Percentiles rank a stretch among this genome's conserved stretches.
Evolutionary conservation across 2,888 invertebrate species (phyloP).

Genomic region (Trissoscelio sp.): DNA sequence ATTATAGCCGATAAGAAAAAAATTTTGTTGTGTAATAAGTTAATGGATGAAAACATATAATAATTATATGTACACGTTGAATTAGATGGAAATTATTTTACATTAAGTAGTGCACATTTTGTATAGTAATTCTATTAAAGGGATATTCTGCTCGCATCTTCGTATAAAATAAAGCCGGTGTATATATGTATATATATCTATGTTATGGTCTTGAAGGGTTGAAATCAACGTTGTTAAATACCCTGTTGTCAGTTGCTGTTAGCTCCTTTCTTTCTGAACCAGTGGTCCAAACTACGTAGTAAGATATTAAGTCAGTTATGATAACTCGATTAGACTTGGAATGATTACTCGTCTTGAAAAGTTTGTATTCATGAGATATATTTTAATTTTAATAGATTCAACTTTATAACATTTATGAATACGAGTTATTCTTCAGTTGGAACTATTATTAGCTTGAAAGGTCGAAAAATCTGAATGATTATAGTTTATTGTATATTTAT

Average conservation of each 20-base stretch:
- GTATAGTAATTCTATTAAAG: slow-evolving; percentile 17
- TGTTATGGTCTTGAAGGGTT: slow-evolving; percentile 34
- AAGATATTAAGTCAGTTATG: slow-evolving; percentile 55
- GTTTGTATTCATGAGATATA: slow-evolving; percentile 41
- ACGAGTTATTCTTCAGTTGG: slow-evolving; percentile 5
- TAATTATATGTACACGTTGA: too few species aligned
- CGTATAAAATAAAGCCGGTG: slow-evolving; percentile 16
- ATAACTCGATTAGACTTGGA: slow-evolving; percentile 43
- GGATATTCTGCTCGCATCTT: slow-evolving; percentile 14
- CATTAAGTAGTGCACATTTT: slow-evolving; percentile 2
- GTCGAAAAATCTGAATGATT: not conserved
- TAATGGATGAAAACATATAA: too few species aligned
- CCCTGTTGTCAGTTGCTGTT: slow-evolving; percentile 45
- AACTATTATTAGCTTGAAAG: too few species aligned
- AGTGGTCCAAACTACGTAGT: slow-evolving; percentile 46
- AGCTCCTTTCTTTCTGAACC: slow-evolving; percentile 50
- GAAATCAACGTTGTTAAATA: slow-evolving; percentile 44
- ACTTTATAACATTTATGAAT: slow-evolving; percentile 17
- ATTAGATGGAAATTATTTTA: too few species aligned
- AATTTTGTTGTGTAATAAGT: too few species aligned
- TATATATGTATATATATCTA: slow-evolving; percentile 8
- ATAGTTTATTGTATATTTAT: not conserved
- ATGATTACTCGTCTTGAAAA: slow-evolving; percentile 43
- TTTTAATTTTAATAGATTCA: slow-evolving; percentile 37
- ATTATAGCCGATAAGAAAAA: too few species aligned